Evolutionary conservation across 2,888 invertebrate species (phyloP).

Genomic region (Patella caerulea): DNA sequence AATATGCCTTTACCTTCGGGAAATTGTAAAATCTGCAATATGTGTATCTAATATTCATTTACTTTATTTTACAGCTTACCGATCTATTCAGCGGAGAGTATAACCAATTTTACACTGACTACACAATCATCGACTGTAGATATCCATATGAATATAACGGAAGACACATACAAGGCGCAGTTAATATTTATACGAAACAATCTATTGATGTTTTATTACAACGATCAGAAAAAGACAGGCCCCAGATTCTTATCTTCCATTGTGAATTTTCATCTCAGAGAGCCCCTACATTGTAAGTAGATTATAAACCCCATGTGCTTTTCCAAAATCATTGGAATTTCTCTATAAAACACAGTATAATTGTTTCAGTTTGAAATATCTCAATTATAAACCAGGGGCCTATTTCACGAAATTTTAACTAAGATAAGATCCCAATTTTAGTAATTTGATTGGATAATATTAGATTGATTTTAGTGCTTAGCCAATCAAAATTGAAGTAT

Average conservation of each 20-base stretch:
- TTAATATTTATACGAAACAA: slow-evolving; percentile 86
- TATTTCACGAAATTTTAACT: too few relatives aligned
- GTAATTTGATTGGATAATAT: too few relatives aligned
- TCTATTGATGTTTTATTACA: slow-evolving; percentile 74
- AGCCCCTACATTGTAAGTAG: slow-evolving; percentile 80
- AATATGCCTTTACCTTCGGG: too few relatives aligned
- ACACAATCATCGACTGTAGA: slow-evolving; percentile 82
- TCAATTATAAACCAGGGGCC: too few relatives aligned
- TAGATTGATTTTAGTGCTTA: too few relatives aligned
- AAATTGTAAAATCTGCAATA: too few relatives aligned
- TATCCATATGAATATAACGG: slow-evolving; percentile 81
- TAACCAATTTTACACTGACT: slow-evolving; percentile 77
- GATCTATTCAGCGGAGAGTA: slow-evolving; percentile 81
- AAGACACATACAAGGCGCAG: slow-evolving; percentile 67
- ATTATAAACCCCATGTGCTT: not conserved
- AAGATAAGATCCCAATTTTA: too few relatives aligned
- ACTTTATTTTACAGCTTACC: slow-evolving; percentile 21
- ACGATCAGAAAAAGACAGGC: slow-evolving; percentile 55
- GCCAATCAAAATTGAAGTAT: too few relatives aligned
- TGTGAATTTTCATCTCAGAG: slow-evolving; percentile 84
- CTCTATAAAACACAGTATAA: too few relatives aligned
- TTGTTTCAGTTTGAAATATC: not conserved
- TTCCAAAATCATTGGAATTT: not conserved
- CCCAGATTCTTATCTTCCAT: slow-evolving; percentile 91
- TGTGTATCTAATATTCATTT: too few relatives aligned